Conservation (phyloP, 1,140 invertebrate species). For the Pseudachorutes palmiensis region DNA sequence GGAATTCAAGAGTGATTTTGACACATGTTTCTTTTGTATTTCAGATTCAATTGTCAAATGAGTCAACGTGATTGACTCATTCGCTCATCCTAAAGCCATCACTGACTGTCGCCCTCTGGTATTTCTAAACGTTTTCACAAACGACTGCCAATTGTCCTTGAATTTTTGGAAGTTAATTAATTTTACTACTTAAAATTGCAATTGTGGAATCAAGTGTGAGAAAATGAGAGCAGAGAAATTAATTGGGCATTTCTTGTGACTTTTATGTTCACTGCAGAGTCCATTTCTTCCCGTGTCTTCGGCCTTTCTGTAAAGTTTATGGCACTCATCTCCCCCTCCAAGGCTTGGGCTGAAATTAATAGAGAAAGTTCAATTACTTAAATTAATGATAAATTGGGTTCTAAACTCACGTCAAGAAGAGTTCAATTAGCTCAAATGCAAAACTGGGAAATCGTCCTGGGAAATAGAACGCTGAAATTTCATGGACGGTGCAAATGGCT, state of each 20-base stretch:
- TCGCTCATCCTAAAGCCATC: too few relatives aligned
- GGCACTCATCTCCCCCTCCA: neutral
- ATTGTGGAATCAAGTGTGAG: neutral
- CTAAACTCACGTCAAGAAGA: neutral
- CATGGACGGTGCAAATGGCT: slow-evolving; percentile 31
- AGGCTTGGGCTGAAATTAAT: neutral
- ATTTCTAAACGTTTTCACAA: too few relatives aligned
- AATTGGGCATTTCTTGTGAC: neutral
- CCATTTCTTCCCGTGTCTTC: neutral
- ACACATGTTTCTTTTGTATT: too few relatives aligned
- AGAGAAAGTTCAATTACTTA: neutral
- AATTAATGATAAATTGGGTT: neutral
- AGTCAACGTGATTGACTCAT: too few relatives aligned
- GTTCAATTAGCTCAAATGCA: neutral
- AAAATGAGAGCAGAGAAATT: neutral
- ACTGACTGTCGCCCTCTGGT: too few relatives aligned
- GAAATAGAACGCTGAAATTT: slow-evolving; percentile 12
- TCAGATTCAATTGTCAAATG: too few relatives aligned
- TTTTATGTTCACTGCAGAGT: neutral
- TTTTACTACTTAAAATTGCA: neutral
- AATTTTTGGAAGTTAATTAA: too few relatives aligned
- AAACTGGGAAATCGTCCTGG: neutral
- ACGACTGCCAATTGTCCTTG: too few relatives aligned
- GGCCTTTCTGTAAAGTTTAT: neutral
- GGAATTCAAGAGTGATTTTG: too few relatives aligned